Percentiles rank a stretch among this genome's conserved stretches.
These are phyloP conservation scores for Anastrepha obliqua DNA, from an alignment of 1,140 invertebrate species.

Conservation along the genomic window DNA sequence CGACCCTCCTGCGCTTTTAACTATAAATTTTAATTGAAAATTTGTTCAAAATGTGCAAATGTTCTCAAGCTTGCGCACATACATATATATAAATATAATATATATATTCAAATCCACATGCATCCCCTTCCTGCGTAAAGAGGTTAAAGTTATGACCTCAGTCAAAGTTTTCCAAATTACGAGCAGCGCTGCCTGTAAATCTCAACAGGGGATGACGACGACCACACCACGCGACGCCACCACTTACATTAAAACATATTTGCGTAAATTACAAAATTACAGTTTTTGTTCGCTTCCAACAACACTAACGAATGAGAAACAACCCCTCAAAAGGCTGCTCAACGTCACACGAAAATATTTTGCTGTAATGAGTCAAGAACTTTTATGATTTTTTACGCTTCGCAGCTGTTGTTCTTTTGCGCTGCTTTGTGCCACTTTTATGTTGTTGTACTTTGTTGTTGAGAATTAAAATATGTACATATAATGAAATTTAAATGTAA, in stretches of 20 bases:
- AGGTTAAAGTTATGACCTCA: conserved; percentile 27
- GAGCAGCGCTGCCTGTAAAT: background rate
- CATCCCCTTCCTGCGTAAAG: background rate
- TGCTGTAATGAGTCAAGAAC: conserved; percentile 19
- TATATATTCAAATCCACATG: background rate
- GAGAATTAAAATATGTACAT: conserved; percentile 11
- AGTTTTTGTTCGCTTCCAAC: background rate
- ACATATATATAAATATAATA: background rate
- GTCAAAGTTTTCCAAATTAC: conserved; percentile 44
- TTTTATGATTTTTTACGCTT: background rate
- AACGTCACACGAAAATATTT: background rate
- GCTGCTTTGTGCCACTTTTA: background rate
- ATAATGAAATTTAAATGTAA: conserved; percentile 49
- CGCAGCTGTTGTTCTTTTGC: background rate
- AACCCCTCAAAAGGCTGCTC: background rate
- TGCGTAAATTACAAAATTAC: conserved; percentile 14
- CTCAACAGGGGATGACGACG: background rate
- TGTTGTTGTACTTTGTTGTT: conserved; percentile 16
- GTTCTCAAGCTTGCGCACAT: background rate
- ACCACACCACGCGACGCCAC: background rate
- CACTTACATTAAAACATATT: conserved; percentile 41
- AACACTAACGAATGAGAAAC: background rate
- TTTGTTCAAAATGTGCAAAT: too few relatives aligned
- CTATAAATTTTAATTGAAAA: too few relatives aligned
- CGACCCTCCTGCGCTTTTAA: too few relatives aligned